Evolutionary conservation across 2,113 vertebrate genomes (phyloP).

Genomic region (Oryzias melastigma): DNA sequence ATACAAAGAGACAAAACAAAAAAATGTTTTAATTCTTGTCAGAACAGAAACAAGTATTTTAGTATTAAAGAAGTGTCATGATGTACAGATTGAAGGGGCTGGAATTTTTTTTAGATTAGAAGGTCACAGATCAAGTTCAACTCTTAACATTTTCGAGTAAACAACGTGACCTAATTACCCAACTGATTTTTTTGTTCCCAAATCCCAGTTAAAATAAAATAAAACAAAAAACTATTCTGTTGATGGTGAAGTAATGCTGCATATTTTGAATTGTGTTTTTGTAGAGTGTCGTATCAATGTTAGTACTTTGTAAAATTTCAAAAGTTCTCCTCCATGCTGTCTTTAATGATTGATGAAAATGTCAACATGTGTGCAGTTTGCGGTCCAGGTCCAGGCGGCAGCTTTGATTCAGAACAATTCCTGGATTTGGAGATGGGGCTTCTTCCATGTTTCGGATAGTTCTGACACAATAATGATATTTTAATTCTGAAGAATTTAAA

Average conservation of each 20-base stretch:
- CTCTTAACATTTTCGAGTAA: conserved; percentile 12
- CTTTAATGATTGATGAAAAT: conserved; percentile 75
- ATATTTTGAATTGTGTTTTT: background rate
- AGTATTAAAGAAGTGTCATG: conserved; percentile 17
- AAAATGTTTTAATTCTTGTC: too few relatives aligned
- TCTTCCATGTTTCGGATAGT: conserved; percentile 1
- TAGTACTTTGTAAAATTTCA: conserved; percentile 21
- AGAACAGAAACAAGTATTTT: background rate
- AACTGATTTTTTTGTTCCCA: too few relatives aligned
- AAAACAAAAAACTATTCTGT: too few relatives aligned
- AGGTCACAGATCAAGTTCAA: conserved; percentile 23
- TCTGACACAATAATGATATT: conserved; percentile 16
- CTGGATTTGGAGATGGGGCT: conserved; percentile 11
- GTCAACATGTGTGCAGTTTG: conserved; percentile 64
- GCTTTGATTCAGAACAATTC: conserved; percentile 29
- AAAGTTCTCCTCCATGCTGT: conserved; percentile 30
- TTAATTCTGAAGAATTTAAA: conserved; percentile 9
- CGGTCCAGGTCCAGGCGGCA: conserved; percentile 49
- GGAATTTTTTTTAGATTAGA: background rate
- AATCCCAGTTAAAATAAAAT: too few relatives aligned
- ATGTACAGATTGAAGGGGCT: background rate
- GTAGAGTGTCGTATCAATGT: background rate
- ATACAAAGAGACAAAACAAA: too few relatives aligned
- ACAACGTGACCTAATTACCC: background rate
- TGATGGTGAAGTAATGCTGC: fast-evolving